phyloP scores from a whole-genome alignment of 2,113 vertebrate species.

The Rhizomys pruinosus region DNA sequence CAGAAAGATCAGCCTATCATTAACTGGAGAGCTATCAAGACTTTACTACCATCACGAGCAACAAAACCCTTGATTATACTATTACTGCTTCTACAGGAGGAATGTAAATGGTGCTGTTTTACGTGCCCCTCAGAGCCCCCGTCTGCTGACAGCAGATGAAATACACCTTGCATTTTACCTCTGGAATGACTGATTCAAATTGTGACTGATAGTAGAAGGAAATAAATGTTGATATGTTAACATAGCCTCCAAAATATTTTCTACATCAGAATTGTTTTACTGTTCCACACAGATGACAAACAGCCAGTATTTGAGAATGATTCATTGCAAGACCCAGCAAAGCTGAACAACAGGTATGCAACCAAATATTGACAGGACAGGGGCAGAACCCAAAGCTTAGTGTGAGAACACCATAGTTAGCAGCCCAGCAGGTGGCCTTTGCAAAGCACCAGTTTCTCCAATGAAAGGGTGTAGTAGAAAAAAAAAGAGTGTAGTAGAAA shows the following conservation, averaged over 20 bases:
- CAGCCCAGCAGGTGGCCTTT: background rate
- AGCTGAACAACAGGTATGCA: background rate
- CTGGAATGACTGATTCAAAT: conserved; percentile 29
- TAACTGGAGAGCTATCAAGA: conserved; percentile 48
- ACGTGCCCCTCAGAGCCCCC: background rate
- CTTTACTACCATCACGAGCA: conserved; percentile 55
- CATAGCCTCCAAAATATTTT: conserved; percentile 8
- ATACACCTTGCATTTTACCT: conserved; percentile 48
- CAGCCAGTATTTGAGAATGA: background rate
- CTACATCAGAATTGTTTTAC: conserved; percentile 14
- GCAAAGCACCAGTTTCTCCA: background rate
- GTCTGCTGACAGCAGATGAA: background rate
- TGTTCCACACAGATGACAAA: background rate
- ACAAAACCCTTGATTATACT: conserved; percentile 14
- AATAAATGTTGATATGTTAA: background rate
- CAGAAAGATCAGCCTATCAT: background rate
- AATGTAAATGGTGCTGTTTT: background rate
- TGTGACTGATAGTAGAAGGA: background rate
- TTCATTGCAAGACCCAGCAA: background rate
- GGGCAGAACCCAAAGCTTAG: background rate
- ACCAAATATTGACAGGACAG: background rate
- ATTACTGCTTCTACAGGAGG: conserved; percentile 20
- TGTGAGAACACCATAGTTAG: background rate
- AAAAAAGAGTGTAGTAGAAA: background rate
- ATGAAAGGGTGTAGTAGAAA: background rate